Base-by-base conservation (phyloP, 2,797 vertebrate genomes). In the Centropyge bicolor region DNA sequence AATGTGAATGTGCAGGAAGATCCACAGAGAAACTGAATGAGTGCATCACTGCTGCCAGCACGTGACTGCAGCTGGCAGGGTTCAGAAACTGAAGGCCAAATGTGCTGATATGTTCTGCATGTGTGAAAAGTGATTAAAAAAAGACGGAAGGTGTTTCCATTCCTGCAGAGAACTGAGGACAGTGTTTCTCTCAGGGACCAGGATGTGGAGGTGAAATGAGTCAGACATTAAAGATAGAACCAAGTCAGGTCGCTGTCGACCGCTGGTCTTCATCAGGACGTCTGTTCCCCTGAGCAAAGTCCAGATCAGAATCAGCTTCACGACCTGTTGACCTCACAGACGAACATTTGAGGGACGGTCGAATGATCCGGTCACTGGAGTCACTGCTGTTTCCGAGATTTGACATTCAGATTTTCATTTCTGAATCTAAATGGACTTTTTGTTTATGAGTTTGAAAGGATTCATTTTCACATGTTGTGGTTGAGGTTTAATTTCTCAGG, bases 151-250 rank as follows among this genome's bases (percentile, higher is more conserved):
- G 11, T 1, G 19, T 59, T n/a, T 38, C 20, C 12, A 11, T 27
- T 57, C 57, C 1, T 19, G 13, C 22, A 56, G 24, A 43, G 40
- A 73, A n/a, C 16, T 2, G 13, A 73, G 54, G 65, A 43, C 54
- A 20, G 24, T 22, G 35, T 66, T 77, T 59, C 65, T 70, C 48
- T 84, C 64, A 22, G 59, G 57, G 54, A 35, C 27, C 64, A 72
- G 63, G 8, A 67, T 6, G 68, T 38, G 14, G 4, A 80, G 60
- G 40, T 59, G 55, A 63, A 74, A 64, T 54, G 63, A 68, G 51
- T 56, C 59, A 64, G 59, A 76, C 65, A 80, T 70, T 74, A 80
- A 59, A 40, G 56, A n/a, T 7, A 13, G 72, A 84, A 74, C 63
- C 31, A 55, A 31, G 51, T 78, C 62, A 60, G 62, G 57, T 81